Evolutionary conservation across 2,797 vertebrate genomes (phyloP), one percentile per base, ranked within the genome.

Genomic region (Choloepus didactylus): DNA sequence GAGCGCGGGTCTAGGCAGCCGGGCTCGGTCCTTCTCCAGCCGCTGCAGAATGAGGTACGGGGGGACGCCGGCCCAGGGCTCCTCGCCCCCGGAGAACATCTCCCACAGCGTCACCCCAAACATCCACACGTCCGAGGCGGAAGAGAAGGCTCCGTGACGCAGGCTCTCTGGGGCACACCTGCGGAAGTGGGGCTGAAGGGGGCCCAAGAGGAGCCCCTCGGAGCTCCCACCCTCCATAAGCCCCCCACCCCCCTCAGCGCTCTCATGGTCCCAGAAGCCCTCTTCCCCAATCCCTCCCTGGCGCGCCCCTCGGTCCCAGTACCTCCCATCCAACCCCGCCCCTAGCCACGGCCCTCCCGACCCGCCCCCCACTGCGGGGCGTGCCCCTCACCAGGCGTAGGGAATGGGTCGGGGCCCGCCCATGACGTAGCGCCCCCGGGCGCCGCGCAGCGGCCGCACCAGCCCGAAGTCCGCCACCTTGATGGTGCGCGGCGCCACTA

Each of bases 111-210:
- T 99, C 95, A 99, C 98, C 0, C 99, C 99, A 59, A 99, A 99
- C 99, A 99, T 99, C 99, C 99, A 99, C 88, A 99, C 99, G 6
- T 99, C 99, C 0, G 99, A 99, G 35, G 98, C 97, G 25, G 99
- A 99, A 9, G 99, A 99, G 98, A 99, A 99, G 38, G 98, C 98
- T 62, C 99, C 99, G 1, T 98, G 96, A 4, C 99, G 99, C 2
- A 99, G 98, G 89, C 99, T 99, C 97, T 99, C 99, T 0, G 99
- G 99, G 27, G 99, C 99, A 80, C 99, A 99, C 99, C 99, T 99
- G 97, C 5, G 60, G 49, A 83, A 59, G 38, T 0, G 25, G 73
- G 73, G 70, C 8, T 83, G 72, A 88, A 59, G n/a, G n/a, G 5
- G 14, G 41, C 44, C 0, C 15, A 44, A 15, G 5, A 1, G 23